These are phyloP conservation scores for Cephus runcator DNA, from an alignment of 2,888 invertebrate species.

Conservation along the genomic window DNA sequence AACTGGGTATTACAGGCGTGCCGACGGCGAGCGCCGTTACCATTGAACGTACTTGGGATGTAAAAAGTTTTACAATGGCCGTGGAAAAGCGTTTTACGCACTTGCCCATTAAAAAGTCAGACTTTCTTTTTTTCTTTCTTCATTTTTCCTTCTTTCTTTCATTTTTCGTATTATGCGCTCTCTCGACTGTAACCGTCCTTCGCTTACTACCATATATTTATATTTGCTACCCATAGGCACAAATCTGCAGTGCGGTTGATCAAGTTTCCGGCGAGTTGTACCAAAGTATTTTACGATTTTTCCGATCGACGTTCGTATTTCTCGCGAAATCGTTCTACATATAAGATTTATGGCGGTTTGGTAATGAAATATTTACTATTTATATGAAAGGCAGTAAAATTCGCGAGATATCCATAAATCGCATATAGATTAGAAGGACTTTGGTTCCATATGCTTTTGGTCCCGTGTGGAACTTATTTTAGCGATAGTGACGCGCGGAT, in stretches of 20 bases:
- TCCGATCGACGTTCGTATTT: neutral
- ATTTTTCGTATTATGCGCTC: neutral
- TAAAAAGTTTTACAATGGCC: neutral
- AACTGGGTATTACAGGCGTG: neutral
- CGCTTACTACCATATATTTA: neutral
- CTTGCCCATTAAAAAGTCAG: neutral
- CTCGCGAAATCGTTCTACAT: neutral
- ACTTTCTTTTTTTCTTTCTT: neutral
- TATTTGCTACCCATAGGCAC: neutral
- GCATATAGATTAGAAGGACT: neutral
- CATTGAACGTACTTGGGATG: neutral
- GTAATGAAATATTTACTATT: neutral
- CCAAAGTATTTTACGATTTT: neutral
- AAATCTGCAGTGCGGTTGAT: neutral
- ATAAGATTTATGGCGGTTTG: neutral
- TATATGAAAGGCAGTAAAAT: neutral
- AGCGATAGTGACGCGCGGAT: constrained; percentile 6
- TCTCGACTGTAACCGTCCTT: neutral
- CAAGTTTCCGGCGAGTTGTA: neutral
- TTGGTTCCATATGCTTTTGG: neutral
- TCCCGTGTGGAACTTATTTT: neutral
- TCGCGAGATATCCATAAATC: neutral
- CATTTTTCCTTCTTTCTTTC: neutral
- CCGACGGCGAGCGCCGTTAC: neutral
- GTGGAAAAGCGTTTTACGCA: constrained; percentile 1